phyloP scores from a whole-genome alignment of 2,113 vertebrate genomes.

The Xiphorhynchus elegans region DNA sequence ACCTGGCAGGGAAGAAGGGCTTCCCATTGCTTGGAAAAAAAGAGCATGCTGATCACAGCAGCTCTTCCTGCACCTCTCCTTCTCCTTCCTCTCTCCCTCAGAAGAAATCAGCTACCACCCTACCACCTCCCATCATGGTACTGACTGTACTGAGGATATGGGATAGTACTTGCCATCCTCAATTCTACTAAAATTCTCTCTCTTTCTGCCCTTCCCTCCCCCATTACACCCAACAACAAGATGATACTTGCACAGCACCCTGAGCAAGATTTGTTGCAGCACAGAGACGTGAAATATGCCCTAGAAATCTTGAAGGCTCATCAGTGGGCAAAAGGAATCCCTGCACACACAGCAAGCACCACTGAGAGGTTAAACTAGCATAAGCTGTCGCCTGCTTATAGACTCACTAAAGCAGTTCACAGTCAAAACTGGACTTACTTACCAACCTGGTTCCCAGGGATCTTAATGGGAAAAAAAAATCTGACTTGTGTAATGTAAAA shows the following conservation, averaged over 20 bases:
- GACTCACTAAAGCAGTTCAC: background rate
- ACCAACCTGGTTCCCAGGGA: background rate
- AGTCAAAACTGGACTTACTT: background rate
- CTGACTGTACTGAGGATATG: background rate
- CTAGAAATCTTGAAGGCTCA: slow-evolving; percentile 1
- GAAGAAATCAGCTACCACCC: background rate
- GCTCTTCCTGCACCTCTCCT: background rate
- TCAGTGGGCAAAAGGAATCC: background rate
- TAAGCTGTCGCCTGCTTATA: background rate
- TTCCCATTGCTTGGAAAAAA: background rate
- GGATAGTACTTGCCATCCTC: background rate
- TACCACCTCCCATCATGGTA: background rate
- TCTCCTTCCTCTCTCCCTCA: background rate
- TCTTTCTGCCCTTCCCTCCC: background rate
- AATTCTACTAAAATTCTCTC: background rate
- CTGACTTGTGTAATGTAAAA: background rate
- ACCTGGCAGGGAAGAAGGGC: slow-evolving; percentile 4
- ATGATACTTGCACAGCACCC: background rate
- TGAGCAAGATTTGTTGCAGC: background rate
- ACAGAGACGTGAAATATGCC: background rate
- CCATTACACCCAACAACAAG: background rate
- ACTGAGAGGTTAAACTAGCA: background rate
- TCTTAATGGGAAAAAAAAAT: background rate
- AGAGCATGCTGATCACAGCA: background rate
- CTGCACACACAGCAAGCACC: background rate